Evolutionary conservation across 2,888 invertebrate species (phyloP).

Genomic region (Salpingus planirostris): DNA sequence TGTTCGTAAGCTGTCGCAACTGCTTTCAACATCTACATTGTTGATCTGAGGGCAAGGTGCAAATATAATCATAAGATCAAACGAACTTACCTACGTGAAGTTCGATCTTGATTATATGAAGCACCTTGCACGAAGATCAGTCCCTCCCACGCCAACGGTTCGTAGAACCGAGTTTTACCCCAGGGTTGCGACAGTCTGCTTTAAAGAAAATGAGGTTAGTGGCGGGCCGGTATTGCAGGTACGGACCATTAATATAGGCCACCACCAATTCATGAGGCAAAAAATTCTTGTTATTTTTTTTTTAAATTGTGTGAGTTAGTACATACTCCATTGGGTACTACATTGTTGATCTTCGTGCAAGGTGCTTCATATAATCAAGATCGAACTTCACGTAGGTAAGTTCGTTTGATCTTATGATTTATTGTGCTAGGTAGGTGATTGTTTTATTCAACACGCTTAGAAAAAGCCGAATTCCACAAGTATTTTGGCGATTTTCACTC

Average conservation of each 20-base stretch:
- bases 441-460: too few species aligned
- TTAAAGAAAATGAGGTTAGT: neutral
- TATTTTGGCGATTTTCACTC: too few species aligned
- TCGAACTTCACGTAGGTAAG: conserved; percentile 11
- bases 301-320: neutral
- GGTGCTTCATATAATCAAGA: conserved; percentile 9
- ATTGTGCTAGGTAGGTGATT: too few species aligned
- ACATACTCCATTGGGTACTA: conserved; percentile 1
- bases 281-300: neutral
- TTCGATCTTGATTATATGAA: conserved; percentile 12
- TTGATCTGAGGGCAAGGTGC: conserved; percentile 7
- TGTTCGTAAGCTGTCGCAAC: conserved; percentile 1
- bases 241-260: neutral
- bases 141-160: neutral
- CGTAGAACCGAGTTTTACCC: neutral
- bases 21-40: conserved; percentile 9
- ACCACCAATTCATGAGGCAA: too few species aligned
- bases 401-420: conserved; percentile 11
- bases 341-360: conserved; percentile 1
- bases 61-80: conserved; percentile 11
- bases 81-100: conserved; percentile 12
- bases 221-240: neutral
- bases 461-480: too few species aligned
- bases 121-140: conserved; percentile 1
- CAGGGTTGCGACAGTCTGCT: neutral